A percentile compares a stretch with the other conserved stretches of the same genome.
Evolutionary conservation across 2,888 invertebrate species (phyloP).

Genomic region (Pristionchus arcanus): DNA sequence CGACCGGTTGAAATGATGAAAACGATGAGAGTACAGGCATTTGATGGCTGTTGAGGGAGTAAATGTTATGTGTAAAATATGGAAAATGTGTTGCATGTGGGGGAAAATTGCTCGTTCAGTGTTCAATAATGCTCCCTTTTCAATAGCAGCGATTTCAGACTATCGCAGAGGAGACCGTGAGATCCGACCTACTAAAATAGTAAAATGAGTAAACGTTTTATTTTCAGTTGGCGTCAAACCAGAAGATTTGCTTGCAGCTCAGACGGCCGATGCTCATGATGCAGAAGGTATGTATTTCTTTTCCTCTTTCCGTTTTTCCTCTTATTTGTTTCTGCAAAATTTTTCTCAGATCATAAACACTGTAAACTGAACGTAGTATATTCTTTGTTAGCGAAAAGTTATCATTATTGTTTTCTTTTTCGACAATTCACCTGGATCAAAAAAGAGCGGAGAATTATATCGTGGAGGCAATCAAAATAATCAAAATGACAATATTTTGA

Average conservation of each 20-base stretch:
- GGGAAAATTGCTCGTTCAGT: slow-evolving; percentile 50
- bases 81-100: slow-evolving; percentile 41
- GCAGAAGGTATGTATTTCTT: background rate
- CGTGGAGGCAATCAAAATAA: background rate
- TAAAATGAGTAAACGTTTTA: too few species aligned
- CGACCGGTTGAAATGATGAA: slow-evolving; percentile 27
- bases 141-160: slow-evolving; percentile 40
- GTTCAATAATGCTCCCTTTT: slow-evolving; percentile 44
- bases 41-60: background rate
- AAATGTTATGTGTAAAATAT: slow-evolving; percentile 16
- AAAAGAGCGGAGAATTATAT: background rate
- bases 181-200: background rate
- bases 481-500: background rate
- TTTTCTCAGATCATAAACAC: background rate
- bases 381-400: background rate
- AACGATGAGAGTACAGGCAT: background rate
- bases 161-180: background rate
- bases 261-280: background rate
- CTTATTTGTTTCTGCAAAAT: background rate
- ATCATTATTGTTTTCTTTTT: background rate
- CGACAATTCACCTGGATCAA: background rate
- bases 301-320: background rate
- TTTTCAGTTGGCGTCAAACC: slow-evolving; percentile 47
- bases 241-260: background rate
- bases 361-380: background rate